Conservation (phyloP, 30 jellyfish, hydroid and myxozoan species). For the Aurelia coerulea region DNA sequence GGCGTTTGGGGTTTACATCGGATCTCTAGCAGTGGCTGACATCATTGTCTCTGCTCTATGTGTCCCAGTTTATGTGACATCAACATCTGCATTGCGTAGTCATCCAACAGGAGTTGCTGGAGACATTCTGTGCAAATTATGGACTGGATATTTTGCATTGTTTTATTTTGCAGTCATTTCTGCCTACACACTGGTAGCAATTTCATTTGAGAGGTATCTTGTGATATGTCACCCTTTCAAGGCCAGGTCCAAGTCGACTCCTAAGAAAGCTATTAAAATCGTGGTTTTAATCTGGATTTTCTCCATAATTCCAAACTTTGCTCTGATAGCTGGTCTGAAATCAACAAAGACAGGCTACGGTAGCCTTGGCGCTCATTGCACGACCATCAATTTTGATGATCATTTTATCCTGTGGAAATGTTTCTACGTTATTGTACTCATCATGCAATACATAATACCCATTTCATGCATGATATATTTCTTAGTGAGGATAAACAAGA, state of each 20-base stretch:
- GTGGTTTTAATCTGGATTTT: constrained; percentile 32
- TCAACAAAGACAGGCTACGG: constrained; percentile 6
- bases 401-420: no score
- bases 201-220: constrained; percentile 43
- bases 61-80: constrained; percentile 55
- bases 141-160: constrained; percentile 42
- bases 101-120: constrained; percentile 61
- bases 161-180: constrained; percentile 56
- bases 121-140: constrained; percentile 38
- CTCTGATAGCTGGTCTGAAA: constrained; percentile 26
- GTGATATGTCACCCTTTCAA: constrained; percentile 55
- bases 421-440: no score
- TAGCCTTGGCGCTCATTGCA: constrained; percentile 71
- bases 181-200: constrained; percentile 41
- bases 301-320: constrained; percentile 34
- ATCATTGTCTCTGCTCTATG: constrained; percentile 24
- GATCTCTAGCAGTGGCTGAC: no score
- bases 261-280: constrained; percentile 13
- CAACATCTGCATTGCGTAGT: constrained; percentile 28
- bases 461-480: no score
- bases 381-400: not conserved
- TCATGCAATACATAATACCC: no score
- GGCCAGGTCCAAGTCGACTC: constrained; percentile 39
- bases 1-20: constrained; percentile 9
- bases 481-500: no score